Evolutionary conservation across 2,888 invertebrate genomes (phyloP).

Genomic region (Drosophila atroscutellata): DNA sequence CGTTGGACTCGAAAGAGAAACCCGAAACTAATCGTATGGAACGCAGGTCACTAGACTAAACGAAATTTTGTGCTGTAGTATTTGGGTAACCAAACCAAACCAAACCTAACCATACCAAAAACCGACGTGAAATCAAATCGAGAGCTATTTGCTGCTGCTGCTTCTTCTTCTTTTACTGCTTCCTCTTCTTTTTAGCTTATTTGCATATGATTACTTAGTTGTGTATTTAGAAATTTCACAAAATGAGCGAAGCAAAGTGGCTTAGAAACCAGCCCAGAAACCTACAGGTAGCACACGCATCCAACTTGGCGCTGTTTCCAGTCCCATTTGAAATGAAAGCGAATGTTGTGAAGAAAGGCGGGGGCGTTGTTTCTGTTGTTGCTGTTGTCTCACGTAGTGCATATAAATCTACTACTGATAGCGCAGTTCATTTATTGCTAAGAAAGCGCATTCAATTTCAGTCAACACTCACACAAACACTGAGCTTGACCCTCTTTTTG

Average conservation of each 20-base stretch:
- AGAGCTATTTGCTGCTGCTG: conserved; percentile 23
- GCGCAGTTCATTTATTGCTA: conserved; percentile 56
- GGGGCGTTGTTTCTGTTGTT: conserved; percentile 25
- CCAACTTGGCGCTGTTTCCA: conserved; percentile 22
- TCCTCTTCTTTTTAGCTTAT: conserved; percentile 51
- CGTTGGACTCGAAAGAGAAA: conserved; percentile 74
- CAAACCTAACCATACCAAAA: conserved; percentile 17
- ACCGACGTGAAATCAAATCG: conserved; percentile 49
- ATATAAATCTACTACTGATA: conserved; percentile 56
- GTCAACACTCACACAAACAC: conserved; percentile 27
- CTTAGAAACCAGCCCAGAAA: conserved; percentile 47
- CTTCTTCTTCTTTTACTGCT: conserved; percentile 12
- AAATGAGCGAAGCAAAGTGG: conserved; percentile 35
- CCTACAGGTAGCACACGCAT: conserved; percentile 25
- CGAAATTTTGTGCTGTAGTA: conserved; percentile 56
- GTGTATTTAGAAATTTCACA: conserved; percentile 74
- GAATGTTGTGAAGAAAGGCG: conserved; percentile 57
- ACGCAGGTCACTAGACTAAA: conserved; percentile 61
- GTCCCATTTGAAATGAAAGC: conserved; percentile 65
- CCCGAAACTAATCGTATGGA: conserved; percentile 76
- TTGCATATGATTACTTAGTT: conserved; percentile 73
- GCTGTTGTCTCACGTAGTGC: conserved; percentile 36
- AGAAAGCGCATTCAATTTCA: conserved; percentile 60
- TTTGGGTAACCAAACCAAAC: conserved; percentile 78
- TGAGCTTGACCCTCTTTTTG: conserved; percentile 70